These are phyloP conservation scores for Drosophila picticornis DNA, from an alignment of 2,888 invertebrate genomes.

Conservation along the genomic window DNA sequence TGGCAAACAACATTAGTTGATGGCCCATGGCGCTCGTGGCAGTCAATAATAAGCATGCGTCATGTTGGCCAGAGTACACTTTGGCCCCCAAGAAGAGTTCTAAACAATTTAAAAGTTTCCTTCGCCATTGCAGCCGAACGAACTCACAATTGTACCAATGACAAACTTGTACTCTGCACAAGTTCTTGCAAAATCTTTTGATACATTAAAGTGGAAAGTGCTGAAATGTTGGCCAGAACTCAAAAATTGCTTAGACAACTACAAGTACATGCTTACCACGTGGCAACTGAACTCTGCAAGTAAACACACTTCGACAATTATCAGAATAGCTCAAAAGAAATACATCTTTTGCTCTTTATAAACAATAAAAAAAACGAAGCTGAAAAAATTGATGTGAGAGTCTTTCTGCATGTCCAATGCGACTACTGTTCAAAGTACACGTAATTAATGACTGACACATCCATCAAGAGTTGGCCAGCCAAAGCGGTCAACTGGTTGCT, in stretches of 20 bases:
- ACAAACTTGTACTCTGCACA: slow-evolving; percentile 34
- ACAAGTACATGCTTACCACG: slow-evolving; percentile 8
- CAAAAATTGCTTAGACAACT: slow-evolving; percentile 33
- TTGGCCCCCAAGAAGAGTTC: slow-evolving; percentile 58
- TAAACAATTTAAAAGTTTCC: slow-evolving; percentile 69
- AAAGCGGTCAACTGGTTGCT: slow-evolving; percentile 19
- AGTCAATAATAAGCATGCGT: slow-evolving; percentile 82
- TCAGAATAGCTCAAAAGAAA: background rate
- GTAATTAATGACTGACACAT: slow-evolving; percentile 66
- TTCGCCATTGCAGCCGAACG: slow-evolving; percentile 8
- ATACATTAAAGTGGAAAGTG: slow-evolving; percentile 47
- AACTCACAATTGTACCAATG: slow-evolving; percentile 15
- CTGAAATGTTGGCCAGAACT: slow-evolving; percentile 38
- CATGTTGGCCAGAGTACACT: slow-evolving; percentile 75
- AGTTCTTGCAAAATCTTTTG: slow-evolving; percentile 54
- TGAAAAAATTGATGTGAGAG: slow-evolving; percentile 13
- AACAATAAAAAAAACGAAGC: background rate
- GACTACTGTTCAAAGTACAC: slow-evolving; percentile 35
- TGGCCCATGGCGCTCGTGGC: slow-evolving; percentile 78
- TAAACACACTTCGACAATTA: slow-evolving; percentile 5
- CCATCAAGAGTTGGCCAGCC: slow-evolving; percentile 45
- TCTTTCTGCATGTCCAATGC: slow-evolving; percentile 5
- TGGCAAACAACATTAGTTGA: slow-evolving; percentile 81
- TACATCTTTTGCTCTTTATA: background rate
- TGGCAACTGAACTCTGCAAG: background rate